These are phyloP conservation scores for Heliconius charithonia DNA, from an alignment of 2,888 invertebrate species.

Conservation along the genomic window DNA sequence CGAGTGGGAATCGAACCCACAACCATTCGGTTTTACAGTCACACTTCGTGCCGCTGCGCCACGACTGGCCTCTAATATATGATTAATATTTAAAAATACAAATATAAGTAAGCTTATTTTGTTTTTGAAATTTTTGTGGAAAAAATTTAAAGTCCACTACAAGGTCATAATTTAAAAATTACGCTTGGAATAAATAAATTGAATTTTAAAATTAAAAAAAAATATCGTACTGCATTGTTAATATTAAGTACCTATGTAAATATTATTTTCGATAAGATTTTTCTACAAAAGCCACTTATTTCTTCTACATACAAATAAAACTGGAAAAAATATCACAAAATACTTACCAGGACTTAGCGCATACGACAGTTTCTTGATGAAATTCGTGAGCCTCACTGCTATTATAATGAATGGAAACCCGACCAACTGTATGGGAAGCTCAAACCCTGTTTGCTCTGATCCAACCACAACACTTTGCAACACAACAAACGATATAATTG, in stretches of 20 bases:
- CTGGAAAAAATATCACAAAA: conserved; percentile 50
- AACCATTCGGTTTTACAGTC: too few relatives aligned
- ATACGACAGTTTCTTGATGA: conserved; percentile 92
- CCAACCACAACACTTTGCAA: conserved; percentile 70
- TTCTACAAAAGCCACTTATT: not conserved
- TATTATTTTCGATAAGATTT: not conserved
- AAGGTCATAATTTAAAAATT: too few relatives aligned
- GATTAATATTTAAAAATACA: too few relatives aligned
- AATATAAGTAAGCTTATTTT: too few relatives aligned
- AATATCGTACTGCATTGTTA: not conserved
- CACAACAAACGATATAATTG: conserved; percentile 62
- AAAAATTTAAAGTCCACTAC: too few relatives aligned
- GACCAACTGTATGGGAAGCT: conserved; percentile 91
- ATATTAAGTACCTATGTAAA: not conserved
- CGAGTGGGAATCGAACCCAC: too few relatives aligned
- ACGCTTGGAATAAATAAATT: too few relatives aligned
- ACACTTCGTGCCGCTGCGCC: too few relatives aligned
- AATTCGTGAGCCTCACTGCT: conserved; percentile 91
- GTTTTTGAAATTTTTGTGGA: too few relatives aligned
- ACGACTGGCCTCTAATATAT: too few relatives aligned
- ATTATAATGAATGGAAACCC: conserved; percentile 93
- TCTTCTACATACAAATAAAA: not conserved
- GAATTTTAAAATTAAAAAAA: too few relatives aligned
- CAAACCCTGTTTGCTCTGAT: conserved; percentile 84
- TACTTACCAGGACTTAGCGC: conserved; percentile 90